A percentile compares a stretch with the other conserved stretches of the same genome.
These are phyloP conservation scores for Lasaia peninsularis DNA, from an alignment of 1,140 invertebrate genomes.

Conservation along the genomic window DNA sequence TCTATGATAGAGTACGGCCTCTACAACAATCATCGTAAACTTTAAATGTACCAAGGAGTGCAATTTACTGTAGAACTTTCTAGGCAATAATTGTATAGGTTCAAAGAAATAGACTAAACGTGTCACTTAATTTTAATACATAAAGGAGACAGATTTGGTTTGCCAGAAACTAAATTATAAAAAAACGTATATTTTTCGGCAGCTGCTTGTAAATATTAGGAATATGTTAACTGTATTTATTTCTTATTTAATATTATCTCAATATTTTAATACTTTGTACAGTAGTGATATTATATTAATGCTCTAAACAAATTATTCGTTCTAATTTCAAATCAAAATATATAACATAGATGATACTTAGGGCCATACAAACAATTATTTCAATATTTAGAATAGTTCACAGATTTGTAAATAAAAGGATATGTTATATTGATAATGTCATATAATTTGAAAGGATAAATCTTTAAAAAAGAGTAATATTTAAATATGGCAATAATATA, in stretches of 20 bases:
- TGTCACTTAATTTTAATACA: constrained; percentile 33
- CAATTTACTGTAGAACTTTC: constrained; percentile 30
- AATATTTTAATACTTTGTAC: constrained; percentile 29
- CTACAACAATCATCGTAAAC: not conserved
- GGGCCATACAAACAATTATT: too few relatives aligned
- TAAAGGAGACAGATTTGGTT: constrained; percentile 45
- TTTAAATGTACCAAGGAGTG: constrained; percentile 27
- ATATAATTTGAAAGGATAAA: too few relatives aligned
- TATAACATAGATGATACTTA: too few relatives aligned
- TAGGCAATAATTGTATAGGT: constrained; percentile 31
- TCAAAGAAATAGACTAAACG: constrained; percentile 38
- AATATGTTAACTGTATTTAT: not conserved
- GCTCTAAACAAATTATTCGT: too few relatives aligned
- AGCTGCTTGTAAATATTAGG: constrained; percentile 6
- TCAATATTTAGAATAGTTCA: too few relatives aligned
- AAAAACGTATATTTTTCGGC: constrained; percentile 1
- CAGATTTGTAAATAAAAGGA: too few relatives aligned
- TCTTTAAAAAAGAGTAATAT: too few relatives aligned
- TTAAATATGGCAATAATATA: too few relatives aligned
- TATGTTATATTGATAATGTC: too few relatives aligned
- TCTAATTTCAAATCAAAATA: too few relatives aligned
- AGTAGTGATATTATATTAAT: constrained; percentile 13
- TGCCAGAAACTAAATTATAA: not conserved
- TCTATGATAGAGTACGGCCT: constrained; percentile 8
- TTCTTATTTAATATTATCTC: not conserved